Percentiles rank a stretch among this genome's conserved stretches.
These are phyloP conservation scores for Orycteropus afer DNA, from an alignment of 2,113 vertebrate species.

Conservation along the genomic window DNA sequence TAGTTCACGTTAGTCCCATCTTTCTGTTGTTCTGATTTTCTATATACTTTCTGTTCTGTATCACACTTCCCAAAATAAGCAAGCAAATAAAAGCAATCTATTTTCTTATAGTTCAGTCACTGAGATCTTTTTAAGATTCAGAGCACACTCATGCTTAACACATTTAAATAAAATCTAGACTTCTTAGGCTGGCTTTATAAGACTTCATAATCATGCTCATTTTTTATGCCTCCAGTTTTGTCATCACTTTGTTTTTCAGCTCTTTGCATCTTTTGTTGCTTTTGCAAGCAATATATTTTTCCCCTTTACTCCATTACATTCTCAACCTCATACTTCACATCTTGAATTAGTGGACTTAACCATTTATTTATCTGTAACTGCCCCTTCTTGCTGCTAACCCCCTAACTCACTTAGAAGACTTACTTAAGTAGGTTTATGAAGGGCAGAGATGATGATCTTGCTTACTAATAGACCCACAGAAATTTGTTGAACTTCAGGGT, in stretches of 20 bases:
- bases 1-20: neutral
- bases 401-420: neutral
- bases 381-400: neutral
- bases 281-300: neutral
- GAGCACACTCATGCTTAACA: neutral
- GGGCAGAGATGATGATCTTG: neutral
- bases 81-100: conserved; percentile 13
- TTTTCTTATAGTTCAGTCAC: neutral
- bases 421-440: neutral
- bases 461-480: conserved; percentile 16
- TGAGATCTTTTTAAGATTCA: conserved; percentile 29
- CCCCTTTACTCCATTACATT: neutral
- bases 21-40: conserved; percentile 37
- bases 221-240: neutral
- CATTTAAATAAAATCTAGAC: conserved; percentile 12
- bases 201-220: neutral
- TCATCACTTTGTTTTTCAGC: neutral
- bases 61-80: neutral
- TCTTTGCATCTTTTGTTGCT: conserved; percentile 3
- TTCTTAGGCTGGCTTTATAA: neutral
- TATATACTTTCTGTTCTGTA: neutral
- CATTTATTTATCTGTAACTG: neutral
- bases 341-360: conserved; percentile 29
- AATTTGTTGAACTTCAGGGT: conserved; percentile 3
- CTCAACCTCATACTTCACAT: neutral